phyloP scores from a whole-genome alignment of 1,140 invertebrate species.

The fruit fly (Drosophila melanogaster) region DNA sequence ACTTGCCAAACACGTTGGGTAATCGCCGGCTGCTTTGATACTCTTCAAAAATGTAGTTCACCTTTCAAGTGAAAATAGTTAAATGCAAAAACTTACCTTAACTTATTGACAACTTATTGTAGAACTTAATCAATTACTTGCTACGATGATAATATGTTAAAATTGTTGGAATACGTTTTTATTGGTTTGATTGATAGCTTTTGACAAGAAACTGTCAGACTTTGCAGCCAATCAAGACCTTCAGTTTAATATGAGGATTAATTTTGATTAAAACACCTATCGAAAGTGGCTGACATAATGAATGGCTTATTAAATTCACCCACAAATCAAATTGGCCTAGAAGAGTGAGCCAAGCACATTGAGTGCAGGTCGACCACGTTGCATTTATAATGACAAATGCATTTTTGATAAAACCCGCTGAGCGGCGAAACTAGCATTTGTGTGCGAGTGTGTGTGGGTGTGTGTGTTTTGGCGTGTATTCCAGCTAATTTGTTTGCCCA shows the following conservation, averaged over 20 bases:
- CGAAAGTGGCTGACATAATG: slow-evolving; percentile 10
- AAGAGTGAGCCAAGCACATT: slow-evolving; percentile 31
- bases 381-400: slow-evolving; percentile 65
- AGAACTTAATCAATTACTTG: too few species aligned
- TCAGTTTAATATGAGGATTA: neutral
- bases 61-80: neutral
- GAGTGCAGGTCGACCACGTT: slow-evolving; percentile 44
- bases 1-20: slow-evolving; percentile 22
- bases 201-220: neutral
- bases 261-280: slow-evolving; percentile 7
- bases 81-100: neutral
- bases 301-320: slow-evolving; percentile 38
- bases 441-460: slow-evolving; percentile 15
- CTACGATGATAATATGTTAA: too few species aligned
- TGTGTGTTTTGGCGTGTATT: slow-evolving; percentile 29
- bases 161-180: too few species aligned
- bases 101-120: too few species aligned
- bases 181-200: too few species aligned
- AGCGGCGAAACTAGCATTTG: slow-evolving; percentile 28
- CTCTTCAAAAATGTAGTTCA: slow-evolving; percentile 13
- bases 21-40: slow-evolving; percentile 4
- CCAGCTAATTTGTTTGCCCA: slow-evolving; percentile 65
- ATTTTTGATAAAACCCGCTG: slow-evolving; percentile 70
- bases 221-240: neutral
- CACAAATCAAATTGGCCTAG: slow-evolving; percentile 4